Percentiles rank a stretch among this genome's conserved stretches.
Evolutionary conservation across 92 coral and sea anemone species (phyloP).

Genomic region (Porites rus): DNA sequence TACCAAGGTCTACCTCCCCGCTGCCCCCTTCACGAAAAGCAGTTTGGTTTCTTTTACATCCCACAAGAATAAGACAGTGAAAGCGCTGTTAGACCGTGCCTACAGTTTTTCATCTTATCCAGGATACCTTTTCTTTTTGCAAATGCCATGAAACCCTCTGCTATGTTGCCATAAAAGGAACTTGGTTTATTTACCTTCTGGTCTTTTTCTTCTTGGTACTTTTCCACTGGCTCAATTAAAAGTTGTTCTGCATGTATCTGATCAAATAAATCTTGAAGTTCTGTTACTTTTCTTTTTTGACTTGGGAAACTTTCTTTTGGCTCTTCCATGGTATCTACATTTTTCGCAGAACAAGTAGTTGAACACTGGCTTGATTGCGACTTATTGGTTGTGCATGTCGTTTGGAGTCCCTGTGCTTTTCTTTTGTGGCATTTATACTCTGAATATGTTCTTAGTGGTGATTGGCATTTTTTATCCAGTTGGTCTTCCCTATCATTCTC

Average conservation of each 20-base stretch:
- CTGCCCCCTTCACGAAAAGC: no score
- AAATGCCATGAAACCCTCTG: neutral
- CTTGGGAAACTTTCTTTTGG: neutral
- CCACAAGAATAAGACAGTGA: no score
- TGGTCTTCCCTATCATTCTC: neutral
- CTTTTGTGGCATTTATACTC: neutral
- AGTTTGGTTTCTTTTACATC: no score
- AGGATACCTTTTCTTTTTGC: slow-evolving; percentile 4
- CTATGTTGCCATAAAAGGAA: neutral
- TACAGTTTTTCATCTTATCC: neutral
- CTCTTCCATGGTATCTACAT: neutral
- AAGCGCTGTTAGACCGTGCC: neutral
- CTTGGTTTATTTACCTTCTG: neutral
- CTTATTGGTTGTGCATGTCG: neutral
- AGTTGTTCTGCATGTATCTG: slow-evolving; percentile 31
- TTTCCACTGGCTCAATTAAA: slow-evolving; percentile 23
- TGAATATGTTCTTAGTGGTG: slow-evolving; percentile 12
- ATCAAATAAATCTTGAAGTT: slow-evolving; percentile 20
- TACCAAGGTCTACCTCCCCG: no score
- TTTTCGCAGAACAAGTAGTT: neutral
- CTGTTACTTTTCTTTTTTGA: neutral
- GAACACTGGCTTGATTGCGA: neutral
- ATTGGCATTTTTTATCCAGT: neutral
- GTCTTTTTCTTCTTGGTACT: neutral
- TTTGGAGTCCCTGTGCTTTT: neutral